A percentile compares a stretch with the other conserved stretches of the same genome.
Conservation (phyloP, 1,140 invertebrate species). For the Cydia strobilella region DNA sequence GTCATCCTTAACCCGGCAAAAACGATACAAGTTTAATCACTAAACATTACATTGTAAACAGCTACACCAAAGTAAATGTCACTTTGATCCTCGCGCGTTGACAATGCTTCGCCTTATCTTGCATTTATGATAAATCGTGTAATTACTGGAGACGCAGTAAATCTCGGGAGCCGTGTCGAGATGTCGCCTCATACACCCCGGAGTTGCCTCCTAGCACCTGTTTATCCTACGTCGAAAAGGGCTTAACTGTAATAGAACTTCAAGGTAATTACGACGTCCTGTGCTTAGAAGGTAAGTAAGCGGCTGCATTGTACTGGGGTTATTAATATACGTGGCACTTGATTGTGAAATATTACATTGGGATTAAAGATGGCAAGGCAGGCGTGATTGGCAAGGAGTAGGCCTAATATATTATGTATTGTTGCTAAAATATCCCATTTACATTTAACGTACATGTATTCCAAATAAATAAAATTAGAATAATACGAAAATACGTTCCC, state of each 20-base stretch:
- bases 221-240: background rate
- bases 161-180: slow-evolving; percentile 15
- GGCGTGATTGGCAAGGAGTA: too few relatives aligned
- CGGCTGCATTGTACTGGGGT: slow-evolving; percentile 12
- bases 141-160: slow-evolving; percentile 13
- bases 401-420: too few relatives aligned
- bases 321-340: slow-evolving; percentile 15
- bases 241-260: background rate
- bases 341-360: slow-evolving; percentile 10
- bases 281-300: background rate
- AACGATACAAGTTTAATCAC: background rate
- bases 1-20: background rate
- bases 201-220: slow-evolving; percentile 8
- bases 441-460: background rate
- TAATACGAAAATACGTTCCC: too few relatives aligned
- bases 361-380: background rate
- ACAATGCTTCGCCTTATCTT: slow-evolving; percentile 18
- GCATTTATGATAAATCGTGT: slow-evolving; percentile 21
- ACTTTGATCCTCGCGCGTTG: slow-evolving; percentile 19
- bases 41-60: background rate
- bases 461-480: too few relatives aligned
- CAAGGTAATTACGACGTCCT: background rate
- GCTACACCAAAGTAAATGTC: slow-evolving; percentile 8
- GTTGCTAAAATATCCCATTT: too few relatives aligned
- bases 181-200: slow-evolving; percentile 2